Base-by-base conservation (phyloP, 2,797 vertebrate species). In the Vespertilio murinus region DNA sequence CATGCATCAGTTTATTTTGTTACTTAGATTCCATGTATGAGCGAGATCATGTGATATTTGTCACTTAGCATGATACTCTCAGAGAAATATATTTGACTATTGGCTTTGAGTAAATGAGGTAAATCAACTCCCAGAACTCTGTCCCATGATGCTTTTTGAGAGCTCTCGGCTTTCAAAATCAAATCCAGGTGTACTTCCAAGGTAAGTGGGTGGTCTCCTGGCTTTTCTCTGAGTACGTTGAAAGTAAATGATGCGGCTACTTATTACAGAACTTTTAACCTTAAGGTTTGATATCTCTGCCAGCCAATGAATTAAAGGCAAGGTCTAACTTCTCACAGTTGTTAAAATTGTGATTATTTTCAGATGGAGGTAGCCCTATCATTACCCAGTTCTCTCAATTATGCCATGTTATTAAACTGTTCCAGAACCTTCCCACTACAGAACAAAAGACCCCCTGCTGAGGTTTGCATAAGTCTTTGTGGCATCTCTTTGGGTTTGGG, bases 131-230 rank as follows among this genome's bases (percentile, higher is more conserved):
- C 52, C 35, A 78, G 20, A 67, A 4, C 35, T 78, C n/a, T 95
- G 61, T 52, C 45, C 45, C 13, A 30, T 52, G 45, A 61, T 18
- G 22, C 84, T 23, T 64, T 35, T 71, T 35, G 56, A 74, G 70
- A 65, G 18, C 5, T 54, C 54, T 81, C 92, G 80, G 65, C 71
- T 78, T 93, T 89, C n/a, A 70, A 80, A 84, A 69, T 77, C 59
- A 91, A 91, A 82, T 89, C 40, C 38, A 89, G 67, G 65, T 33
- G 8, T 23, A 47, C 81, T 22, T 23, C 40, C 10, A 77, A 47
- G 14, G 45, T 86, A 71, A 73, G 2, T 28, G 3, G 49, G n/a
- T 28, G 74, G 78, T 40, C 42, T 14, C 5, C 5, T 59, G 42
- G 33, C 33, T 69, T 88, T 67, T 71, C 38, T 71, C 30, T 59